Base-by-base conservation (phyloP, 2,113 vertebrate genomes). In the Castor canadensis region DNA sequence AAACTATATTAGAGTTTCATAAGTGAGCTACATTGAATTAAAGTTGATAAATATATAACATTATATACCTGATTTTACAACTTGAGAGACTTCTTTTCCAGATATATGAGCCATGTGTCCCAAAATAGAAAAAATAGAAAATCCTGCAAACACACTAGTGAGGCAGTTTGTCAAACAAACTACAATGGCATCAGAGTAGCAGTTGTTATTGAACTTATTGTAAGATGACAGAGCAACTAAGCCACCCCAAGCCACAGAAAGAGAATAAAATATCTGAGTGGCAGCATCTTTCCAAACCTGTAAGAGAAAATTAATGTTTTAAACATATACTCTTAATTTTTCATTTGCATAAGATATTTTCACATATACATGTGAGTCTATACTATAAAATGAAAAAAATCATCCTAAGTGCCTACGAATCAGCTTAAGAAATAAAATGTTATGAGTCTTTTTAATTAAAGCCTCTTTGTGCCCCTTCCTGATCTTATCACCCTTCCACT, bases 281-380 rank as follows among this genome's bases (percentile, higher is more conserved):
- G 99, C 99, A 62, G 99, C 99, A 56, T 99, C 99, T 96, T 99
- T 99, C 99, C 99, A 99, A 82, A 99, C 99, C 99, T 99, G n/a
- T 28, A 97, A 64, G 35, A 97, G 49, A 96, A 97, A 67, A 47
- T 87, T 86, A 45, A 79, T 38, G 49, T 75, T 95, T 93, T 24
- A 72, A 84, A 67, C 8, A 72, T 38, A 17, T 6, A 17, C 5
- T 43, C 6, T 45, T 24, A 56, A 81, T 89, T 93, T 75, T 95
- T 94, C 4, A 72, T 86, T 79, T 92, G 60, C 58, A 90, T 81
- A 66, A 80, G 89, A 76, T 58, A 84, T n/a, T 79, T 58, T 87
- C 12, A 43, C 45, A 95, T 66, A 82, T 38, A 77, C 16, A 82
- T 73, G 64, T 72, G 11, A 66, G n/a, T 93, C 52, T 60, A 12